These are phyloP conservation scores for Drosophila demipolita DNA, from an alignment of 2,888 invertebrate genomes.

Conservation along the genomic window DNA sequence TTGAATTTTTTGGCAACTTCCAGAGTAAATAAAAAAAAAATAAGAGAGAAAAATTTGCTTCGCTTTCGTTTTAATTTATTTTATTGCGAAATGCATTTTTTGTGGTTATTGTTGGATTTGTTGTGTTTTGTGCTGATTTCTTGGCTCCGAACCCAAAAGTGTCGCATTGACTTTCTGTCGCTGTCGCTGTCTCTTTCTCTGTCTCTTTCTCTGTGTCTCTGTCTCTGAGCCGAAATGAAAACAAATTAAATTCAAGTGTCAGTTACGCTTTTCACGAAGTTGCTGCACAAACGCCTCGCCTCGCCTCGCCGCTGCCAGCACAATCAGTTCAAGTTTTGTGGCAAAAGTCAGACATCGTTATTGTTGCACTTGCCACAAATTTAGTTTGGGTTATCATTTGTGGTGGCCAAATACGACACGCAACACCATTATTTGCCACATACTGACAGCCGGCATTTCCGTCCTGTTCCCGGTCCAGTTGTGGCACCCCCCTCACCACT, in stretches of 20 bases:
- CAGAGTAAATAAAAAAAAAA: conserved; percentile 26
- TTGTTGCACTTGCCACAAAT: conserved; percentile 50
- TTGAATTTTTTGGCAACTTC: conserved; percentile 64
- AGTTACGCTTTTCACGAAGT: conserved; percentile 73
- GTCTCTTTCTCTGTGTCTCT: conserved; percentile 9
- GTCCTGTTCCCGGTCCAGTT: conserved; percentile 22
- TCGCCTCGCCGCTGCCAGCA: conserved; percentile 6
- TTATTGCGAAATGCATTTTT: conserved; percentile 70
- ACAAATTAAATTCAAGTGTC: conserved; percentile 78
- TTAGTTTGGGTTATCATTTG: conserved; percentile 65
- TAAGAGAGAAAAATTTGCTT: conserved; percentile 57
- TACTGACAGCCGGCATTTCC: conserved; percentile 74
- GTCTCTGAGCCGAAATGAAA: conserved; percentile 58
- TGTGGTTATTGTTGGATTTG: conserved; percentile 22
- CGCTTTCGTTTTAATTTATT: conserved; percentile 76
- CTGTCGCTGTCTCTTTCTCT: background rate
- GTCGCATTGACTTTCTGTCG: conserved; percentile 70
- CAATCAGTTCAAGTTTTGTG: conserved; percentile 21
- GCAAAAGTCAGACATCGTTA: conserved; percentile 57
- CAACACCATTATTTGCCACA: conserved; percentile 80
- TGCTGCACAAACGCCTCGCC: conserved; percentile 7
- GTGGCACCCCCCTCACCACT: conserved; percentile 30
- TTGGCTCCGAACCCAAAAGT: conserved; percentile 60
- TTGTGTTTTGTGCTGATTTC: conserved; percentile 56
- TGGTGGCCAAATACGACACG: conserved; percentile 73